A percentile compares a stretch with the other conserved stretches of the same genome.
phyloP scores from a whole-genome alignment of 2,113 vertebrate species.

The Rhodinocichla rosea region DNA sequence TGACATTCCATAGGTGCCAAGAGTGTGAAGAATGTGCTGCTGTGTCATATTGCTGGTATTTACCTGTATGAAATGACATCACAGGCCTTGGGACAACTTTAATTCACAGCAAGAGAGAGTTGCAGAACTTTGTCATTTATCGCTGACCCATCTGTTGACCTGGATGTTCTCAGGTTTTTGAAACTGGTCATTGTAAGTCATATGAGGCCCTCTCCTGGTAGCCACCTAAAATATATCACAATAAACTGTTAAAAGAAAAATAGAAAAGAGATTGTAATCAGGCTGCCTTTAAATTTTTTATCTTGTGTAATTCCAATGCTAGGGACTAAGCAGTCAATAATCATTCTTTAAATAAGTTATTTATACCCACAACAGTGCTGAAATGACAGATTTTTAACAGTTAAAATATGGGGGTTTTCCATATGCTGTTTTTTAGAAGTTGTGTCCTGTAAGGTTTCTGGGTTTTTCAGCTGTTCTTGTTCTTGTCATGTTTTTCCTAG shows the following conservation, averaged over 20 bases:
- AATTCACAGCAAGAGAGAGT: background rate
- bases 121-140: background rate
- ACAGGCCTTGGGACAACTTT: background rate
- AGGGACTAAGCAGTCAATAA: background rate
- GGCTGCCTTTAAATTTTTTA: background rate
- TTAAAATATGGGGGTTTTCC: background rate
- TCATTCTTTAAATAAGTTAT: background rate
- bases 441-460: background rate
- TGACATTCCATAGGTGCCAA: background rate
- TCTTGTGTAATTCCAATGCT: background rate
- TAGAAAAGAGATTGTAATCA: background rate
- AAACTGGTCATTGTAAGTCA: slow-evolving; percentile 6
- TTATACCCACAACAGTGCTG: background rate
- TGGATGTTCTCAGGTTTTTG: background rate
- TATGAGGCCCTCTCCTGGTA: slow-evolving; percentile 59
- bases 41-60: background rate
- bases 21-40: background rate
- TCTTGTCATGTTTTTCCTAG: slow-evolving; percentile 42
- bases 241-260: background rate
- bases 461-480: background rate
- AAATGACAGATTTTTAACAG: background rate
- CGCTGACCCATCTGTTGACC: background rate
- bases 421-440: background rate
- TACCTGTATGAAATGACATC: background rate
- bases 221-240: background rate